phyloP scores from a whole-genome alignment of 2,888 invertebrate genomes.

The Lottia gigantea region DNA sequence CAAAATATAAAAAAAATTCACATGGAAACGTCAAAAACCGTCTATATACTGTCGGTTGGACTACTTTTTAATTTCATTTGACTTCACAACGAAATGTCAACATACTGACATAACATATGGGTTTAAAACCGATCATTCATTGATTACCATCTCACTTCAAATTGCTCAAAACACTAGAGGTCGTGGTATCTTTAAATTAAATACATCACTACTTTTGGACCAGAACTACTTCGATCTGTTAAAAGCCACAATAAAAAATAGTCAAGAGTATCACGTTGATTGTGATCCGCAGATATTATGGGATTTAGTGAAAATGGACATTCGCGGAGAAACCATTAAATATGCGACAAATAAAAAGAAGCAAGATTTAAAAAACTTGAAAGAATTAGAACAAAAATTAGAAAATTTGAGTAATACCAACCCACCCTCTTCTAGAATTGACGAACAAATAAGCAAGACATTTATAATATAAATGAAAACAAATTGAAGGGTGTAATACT shows the following conservation, averaged over 20 bases:
- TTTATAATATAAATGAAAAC: slow-evolving; percentile 2
- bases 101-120: no score
- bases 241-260: slow-evolving; percentile 4
- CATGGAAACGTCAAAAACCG: slow-evolving; percentile 17
- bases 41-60: slow-evolving; percentile 10
- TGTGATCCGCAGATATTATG: background rate
- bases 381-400: no score
- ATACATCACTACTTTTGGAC: slow-evolving; percentile 7
- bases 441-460: background rate
- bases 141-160: no score
- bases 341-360: background rate
- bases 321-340: background rate
- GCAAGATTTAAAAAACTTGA: no score
- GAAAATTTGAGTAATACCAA: no score
- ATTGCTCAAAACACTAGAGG: background rate
- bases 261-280: no score
- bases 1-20: no score
- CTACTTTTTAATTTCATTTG: slow-evolving; percentile 12
- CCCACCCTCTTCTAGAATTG: no score
- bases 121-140: no score
- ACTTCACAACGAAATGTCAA: background rate
- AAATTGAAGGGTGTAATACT: background rate
- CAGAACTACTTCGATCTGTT: background rate
- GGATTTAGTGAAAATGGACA: slow-evolving; percentile 6
- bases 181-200: slow-evolving; percentile 15